Conservation (phyloP, 2,888 invertebrate species). For the Pseudococcus longispinus region DNA sequence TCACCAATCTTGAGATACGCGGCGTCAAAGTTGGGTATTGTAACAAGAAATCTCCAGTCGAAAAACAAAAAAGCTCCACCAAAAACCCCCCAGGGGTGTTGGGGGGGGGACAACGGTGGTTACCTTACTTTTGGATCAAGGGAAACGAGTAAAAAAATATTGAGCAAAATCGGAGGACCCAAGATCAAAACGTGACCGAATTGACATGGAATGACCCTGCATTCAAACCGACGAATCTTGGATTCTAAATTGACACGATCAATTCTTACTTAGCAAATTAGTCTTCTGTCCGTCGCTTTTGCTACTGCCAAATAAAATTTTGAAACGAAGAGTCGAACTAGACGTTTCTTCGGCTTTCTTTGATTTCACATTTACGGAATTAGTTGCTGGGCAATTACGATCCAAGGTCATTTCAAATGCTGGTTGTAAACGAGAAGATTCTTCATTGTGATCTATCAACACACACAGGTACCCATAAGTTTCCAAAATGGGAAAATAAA, state of each 20-base stretch:
- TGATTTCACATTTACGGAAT: not conserved
- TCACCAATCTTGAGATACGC: too few species aligned
- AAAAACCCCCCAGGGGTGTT: too few species aligned
- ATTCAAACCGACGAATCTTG: not conserved
- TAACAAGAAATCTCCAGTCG: too few species aligned
- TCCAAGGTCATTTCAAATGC: conserved; percentile 56
- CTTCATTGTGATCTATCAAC: conserved; percentile 17
- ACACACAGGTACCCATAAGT: not conserved
- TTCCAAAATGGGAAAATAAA: not conserved
- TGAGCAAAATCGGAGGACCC: too few species aligned
- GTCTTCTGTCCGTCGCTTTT: conserved; percentile 51
- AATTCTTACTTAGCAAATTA: conserved; percentile 38
- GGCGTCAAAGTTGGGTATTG: too few species aligned
- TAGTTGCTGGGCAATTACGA: not conserved
- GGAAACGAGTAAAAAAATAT: too few species aligned
- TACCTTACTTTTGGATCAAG: too few species aligned
- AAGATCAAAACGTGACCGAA: too few species aligned
- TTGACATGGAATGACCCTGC: too few species aligned
- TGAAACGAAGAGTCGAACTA: conserved; percentile 14
- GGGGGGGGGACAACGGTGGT: too few species aligned
- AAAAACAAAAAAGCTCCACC: too few species aligned
- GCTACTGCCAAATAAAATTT: conserved; percentile 37
- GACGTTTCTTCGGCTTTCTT: conserved; percentile 34
- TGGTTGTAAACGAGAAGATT: conserved; percentile 50
- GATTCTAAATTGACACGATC: not conserved